Evolutionary conservation across 2,888 invertebrate species (phyloP), one percentile per base, ranked within the genome.

Genomic region (Heliconius hortense): DNA sequence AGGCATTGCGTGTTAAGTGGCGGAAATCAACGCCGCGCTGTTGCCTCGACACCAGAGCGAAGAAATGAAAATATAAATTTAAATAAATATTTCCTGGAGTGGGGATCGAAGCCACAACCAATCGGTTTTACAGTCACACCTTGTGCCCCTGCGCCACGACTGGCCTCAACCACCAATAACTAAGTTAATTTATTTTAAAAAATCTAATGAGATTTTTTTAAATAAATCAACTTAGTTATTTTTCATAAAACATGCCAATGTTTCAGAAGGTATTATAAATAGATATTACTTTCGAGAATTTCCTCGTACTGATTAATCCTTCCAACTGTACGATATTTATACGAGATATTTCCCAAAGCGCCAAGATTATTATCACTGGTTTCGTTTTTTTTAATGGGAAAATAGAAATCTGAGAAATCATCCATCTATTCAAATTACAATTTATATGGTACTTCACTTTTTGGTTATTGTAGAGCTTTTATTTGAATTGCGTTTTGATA

Each of bases 321-420:
- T 66, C 66, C 69, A 64, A 70, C 69, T 71, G 43, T 31, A 43
- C 59, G 74, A 76, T 59, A 70, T 74, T 53, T 70, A 66, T 76
- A 73, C 70, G 59, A 74, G 76, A 53, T 71, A 76, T 70, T 70
- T 73, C 70, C 76, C 70, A 67, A 56, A 66, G 62, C 64, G 62
- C n/a, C 26, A 53, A 26, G 26, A 60, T 73, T 62, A 71, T 76
- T 70, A 73, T 43, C 66, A 74, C 39, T 74, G 62, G 26, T 39
- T 39, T 59, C 64, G 10, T 66, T 35, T 56, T 69, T 69, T 31
- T 56, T 15, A 56, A 68, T 31, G n/a, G 31, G n/a, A 56, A 69
- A 31, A 35, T 56, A 69, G n/a, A 56, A 68, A 68, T 48, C 48
- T 68, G 68, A 68, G 68, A 69, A 69, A 69, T 31, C 39, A 72